Conservation (phyloP, 2,113 vertebrate genomes). For the Petrocephalus microphthalmus region DNA sequence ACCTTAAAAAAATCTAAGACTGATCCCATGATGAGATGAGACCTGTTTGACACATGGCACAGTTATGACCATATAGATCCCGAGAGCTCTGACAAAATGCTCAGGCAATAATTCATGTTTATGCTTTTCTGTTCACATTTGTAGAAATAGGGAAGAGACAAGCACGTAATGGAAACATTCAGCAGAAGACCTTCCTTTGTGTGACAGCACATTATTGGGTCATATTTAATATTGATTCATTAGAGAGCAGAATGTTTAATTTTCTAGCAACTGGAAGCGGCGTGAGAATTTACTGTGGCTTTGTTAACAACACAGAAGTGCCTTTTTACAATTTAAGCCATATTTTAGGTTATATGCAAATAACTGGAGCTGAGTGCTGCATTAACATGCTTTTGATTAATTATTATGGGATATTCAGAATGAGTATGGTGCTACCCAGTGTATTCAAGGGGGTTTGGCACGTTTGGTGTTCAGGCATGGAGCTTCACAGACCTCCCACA, state of each 20-base stretch:
- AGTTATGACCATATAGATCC: neutral
- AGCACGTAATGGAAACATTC: neutral
- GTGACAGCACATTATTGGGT: neutral
- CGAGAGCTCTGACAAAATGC: neutral
- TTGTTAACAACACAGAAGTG: neutral
- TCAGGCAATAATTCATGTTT: neutral
- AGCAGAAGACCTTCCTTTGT: neutral
- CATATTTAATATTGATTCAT: neutral
- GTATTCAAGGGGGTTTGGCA: neutral
- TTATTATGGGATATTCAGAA: slow-evolving; percentile 1
- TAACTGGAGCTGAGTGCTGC: neutral
- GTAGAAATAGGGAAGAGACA: neutral
- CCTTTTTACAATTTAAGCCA: neutral
- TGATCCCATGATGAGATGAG: neutral
- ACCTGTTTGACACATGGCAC: neutral
- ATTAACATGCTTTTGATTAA: neutral
- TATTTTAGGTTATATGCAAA: neutral
- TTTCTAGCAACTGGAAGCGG: neutral
- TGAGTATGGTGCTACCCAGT: neutral
- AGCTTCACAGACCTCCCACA: neutral
- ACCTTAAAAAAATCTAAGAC: neutral
- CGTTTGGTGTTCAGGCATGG: neutral
- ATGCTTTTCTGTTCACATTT: neutral
- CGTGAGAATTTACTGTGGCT: neutral
- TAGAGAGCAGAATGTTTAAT: neutral